These are phyloP conservation scores for Synergus gifuensis DNA, from an alignment of 2,888 invertebrate species.

Conservation along the genomic window DNA sequence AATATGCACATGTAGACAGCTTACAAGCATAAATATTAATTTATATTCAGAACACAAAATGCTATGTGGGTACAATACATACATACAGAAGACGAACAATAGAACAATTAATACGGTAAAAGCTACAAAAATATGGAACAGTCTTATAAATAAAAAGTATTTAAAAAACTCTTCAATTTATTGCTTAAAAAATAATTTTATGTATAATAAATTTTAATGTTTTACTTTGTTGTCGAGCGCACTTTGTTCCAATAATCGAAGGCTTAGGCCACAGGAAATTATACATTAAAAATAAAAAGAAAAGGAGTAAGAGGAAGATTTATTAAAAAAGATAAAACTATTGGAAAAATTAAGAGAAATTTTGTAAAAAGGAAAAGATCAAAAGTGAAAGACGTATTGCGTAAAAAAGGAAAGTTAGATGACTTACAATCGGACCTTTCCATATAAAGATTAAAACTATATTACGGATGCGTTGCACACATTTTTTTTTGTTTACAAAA, in stretches of 20 bases:
- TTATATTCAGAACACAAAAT: conserved; percentile 17
- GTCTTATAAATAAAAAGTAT: background rate
- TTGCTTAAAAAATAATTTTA: background rate
- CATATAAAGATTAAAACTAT: background rate
- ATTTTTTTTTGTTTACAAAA: background rate
- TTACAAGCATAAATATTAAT: conserved; percentile 22
- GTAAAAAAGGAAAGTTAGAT: conserved; percentile 8
- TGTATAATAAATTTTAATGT: background rate
- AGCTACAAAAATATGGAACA: background rate
- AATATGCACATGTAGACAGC: conserved; percentile 1
- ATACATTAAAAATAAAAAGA: background rate
- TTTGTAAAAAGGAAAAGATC: background rate
- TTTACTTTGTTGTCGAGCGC: background rate
- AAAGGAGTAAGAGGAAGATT: background rate
- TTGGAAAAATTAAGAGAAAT: background rate
- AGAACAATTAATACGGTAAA: conserved; percentile 18
- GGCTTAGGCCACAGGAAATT: conserved; percentile 7
- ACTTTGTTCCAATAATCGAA: background rate
- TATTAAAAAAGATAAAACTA: background rate
- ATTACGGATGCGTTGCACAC: background rate
- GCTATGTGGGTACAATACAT: background rate
- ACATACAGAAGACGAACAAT: conserved; percentile 6
- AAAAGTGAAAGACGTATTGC: background rate
- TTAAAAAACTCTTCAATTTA: background rate
- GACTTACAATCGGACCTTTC: background rate